Percentiles rank a stretch among this genome's conserved stretches.
Conservation (phyloP, 2,797 vertebrate genomes). For the Oreochromis grahami region DNA sequence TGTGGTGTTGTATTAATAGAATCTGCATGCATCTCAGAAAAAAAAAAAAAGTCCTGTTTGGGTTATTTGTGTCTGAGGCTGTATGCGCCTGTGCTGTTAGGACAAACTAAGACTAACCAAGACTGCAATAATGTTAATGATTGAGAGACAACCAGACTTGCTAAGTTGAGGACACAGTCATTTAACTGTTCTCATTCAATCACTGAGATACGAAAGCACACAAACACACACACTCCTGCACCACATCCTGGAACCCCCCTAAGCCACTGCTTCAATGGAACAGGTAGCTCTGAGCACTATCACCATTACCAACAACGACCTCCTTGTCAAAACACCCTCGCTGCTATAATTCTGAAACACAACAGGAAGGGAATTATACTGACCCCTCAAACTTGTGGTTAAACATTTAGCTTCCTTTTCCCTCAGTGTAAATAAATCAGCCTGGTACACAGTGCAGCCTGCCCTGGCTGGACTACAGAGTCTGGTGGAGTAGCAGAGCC, state of each 20-base stretch:
- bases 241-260: not conserved
- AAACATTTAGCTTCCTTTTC: slow-evolving; percentile 58
- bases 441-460: slow-evolving; percentile 10
- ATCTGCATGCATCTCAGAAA: not conserved
- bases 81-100: not conserved
- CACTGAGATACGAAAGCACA: not conserved
- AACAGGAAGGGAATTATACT: slow-evolving; percentile 45
- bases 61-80: slow-evolving; percentile 11
- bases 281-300: slow-evolving; percentile 24
- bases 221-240: not conserved
- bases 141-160: slow-evolving; percentile 47
- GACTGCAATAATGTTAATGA: slow-evolving; percentile 54
- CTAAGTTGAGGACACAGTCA: slow-evolving; percentile 18
- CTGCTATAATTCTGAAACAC: slow-evolving; percentile 25
- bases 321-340: slow-evolving; percentile 14
- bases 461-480: slow-evolving; percentile 13
- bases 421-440: slow-evolving; percentile 43
- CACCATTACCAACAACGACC: slow-evolving; percentile 26
- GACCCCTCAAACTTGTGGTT: slow-evolving; percentile 26
- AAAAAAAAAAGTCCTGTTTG: not conserved
- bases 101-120: slow-evolving; percentile 27
- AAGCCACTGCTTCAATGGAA: not conserved
- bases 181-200: not conserved
- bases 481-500: not conserved
- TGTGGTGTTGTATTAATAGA: slow-evolving; percentile 24